phyloP scores from a whole-genome alignment of 2,797 vertebrate species.

The Catostomus latipinnis region DNA sequence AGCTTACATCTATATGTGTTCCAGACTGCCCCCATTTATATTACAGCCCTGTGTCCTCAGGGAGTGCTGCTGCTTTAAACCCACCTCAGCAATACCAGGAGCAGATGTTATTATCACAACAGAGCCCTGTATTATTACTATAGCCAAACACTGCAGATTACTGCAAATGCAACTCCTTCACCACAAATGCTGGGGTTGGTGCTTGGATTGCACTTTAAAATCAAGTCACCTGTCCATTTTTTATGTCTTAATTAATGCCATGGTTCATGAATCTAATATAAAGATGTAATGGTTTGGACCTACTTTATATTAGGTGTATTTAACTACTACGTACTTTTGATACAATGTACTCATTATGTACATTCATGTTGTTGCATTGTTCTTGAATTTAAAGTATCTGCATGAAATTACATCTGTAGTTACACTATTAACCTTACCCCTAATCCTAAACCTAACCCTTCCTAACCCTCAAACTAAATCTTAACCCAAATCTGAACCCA shows the following conservation, averaged over 20 bases:
- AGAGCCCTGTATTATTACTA: slow-evolving; percentile 53
- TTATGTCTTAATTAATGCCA: slow-evolving; percentile 22
- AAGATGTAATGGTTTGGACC: neutral
- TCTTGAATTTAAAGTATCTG: too few relatives aligned
- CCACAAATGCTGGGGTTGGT: neutral
- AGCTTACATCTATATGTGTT: too few relatives aligned
- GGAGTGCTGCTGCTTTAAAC: slow-evolving; percentile 45
- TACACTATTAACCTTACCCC: too few relatives aligned
- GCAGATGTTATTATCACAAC: slow-evolving; percentile 58
- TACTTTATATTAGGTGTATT: too few relatives aligned
- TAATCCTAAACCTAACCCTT: too few relatives aligned
- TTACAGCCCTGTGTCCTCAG: slow-evolving; percentile 50
- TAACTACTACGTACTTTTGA: too few relatives aligned
- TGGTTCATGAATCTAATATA: slow-evolving; percentile 4
- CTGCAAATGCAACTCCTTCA: slow-evolving; percentile 16
- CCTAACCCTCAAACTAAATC: too few relatives aligned
- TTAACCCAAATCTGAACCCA: too few relatives aligned
- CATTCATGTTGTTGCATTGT: too few relatives aligned
- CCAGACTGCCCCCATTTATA: slow-evolving; percentile 57
- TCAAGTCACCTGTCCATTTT: slow-evolving; percentile 17
- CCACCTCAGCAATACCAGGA: slow-evolving; percentile 51
- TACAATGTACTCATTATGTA: too few relatives aligned
- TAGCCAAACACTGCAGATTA: slow-evolving; percentile 31
- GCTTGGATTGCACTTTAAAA: slow-evolving; percentile 31
- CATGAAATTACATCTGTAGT: too few relatives aligned